phyloP scores from a whole-genome alignment of 2,113 vertebrate species.

The Muscicapa adusta region DNA sequence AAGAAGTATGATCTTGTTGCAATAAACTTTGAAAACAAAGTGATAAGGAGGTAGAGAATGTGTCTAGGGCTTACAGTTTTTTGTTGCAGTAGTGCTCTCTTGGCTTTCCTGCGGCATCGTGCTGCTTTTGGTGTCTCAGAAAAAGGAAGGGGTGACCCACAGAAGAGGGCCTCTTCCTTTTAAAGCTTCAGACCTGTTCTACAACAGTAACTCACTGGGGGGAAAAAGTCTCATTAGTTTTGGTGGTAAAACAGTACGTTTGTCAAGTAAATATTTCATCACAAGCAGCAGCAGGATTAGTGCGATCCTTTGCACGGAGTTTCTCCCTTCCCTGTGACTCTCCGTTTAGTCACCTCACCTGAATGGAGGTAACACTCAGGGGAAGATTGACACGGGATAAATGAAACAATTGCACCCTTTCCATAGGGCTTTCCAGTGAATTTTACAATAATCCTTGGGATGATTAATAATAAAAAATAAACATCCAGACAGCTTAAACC shows the following conservation, averaged over 20 bases:
- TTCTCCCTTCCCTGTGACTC: conserved; percentile 9
- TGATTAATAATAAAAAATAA: conserved; percentile 68
- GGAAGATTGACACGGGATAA: conserved; percentile 61
- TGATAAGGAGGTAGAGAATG: background rate
- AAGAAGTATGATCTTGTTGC: background rate
- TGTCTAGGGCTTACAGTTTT: background rate
- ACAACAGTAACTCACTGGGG: background rate
- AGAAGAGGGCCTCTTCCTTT: background rate
- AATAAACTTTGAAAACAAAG: background rate
- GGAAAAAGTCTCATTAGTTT: background rate
- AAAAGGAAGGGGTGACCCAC: background rate
- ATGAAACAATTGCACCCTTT: conserved; percentile 56
- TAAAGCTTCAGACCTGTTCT: background rate
- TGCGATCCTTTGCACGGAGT: background rate
- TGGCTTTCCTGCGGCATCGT: background rate
- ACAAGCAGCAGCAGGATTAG: background rate
- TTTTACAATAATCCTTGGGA: conserved; percentile 58
- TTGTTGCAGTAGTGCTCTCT: background rate
- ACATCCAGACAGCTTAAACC: conserved; percentile 64
- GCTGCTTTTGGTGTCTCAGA: background rate
- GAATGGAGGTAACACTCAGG: conserved; percentile 18
- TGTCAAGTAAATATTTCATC: conserved; percentile 54
- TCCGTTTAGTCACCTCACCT: conserved; percentile 51
- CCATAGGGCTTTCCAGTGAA: conserved; percentile 58
- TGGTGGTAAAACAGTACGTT: background rate